Percentiles rank a stretch among this genome's conserved stretches.
These are phyloP conservation scores for Engystomops pustulosus DNA, from an alignment of 2,113 vertebrate species.

Conservation along the genomic window DNA sequence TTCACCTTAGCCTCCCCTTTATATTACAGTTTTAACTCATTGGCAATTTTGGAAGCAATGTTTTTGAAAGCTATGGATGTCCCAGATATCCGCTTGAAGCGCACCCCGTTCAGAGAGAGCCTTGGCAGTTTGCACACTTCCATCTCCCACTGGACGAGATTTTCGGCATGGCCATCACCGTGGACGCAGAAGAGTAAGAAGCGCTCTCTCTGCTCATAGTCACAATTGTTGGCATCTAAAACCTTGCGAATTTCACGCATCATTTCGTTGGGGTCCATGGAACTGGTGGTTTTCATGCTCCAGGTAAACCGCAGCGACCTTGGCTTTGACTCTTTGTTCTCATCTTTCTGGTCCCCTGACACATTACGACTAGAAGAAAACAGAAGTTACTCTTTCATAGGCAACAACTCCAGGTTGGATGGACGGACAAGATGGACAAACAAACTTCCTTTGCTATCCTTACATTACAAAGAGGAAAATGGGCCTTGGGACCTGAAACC, in stretches of 20 bases:
- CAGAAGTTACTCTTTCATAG: constrained; percentile 45
- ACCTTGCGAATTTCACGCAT: constrained; percentile 97
- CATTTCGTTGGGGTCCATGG: constrained; percentile 95
- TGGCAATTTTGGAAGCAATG: constrained; percentile 99
- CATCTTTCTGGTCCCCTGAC: constrained; percentile 94
- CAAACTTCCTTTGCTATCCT: neutral
- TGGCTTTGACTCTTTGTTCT: constrained; percentile 93
- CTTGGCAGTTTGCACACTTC: constrained; percentile 98
- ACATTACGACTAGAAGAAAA: constrained; percentile 91
- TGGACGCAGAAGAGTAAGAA: constrained; percentile 97
- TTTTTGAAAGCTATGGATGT: constrained; percentile 99
- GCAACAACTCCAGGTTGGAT: neutral
- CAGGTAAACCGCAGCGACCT: constrained; percentile 97
- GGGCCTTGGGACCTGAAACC: neutral
- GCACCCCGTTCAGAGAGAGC: constrained; percentile 97
- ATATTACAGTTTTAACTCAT: constrained; percentile 97
- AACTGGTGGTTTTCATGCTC: constrained; percentile 99
- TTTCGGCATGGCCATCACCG: constrained; percentile 89
- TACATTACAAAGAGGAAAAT: neutral
- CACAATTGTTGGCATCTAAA: constrained; percentile 96
- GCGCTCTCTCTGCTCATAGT: constrained; percentile 94
- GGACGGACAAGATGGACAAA: neutral
- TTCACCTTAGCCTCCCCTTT: constrained; percentile 61
- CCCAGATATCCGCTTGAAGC: constrained; percentile 98
- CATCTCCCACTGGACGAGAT: constrained; percentile 99